Conservation (phyloP, 2,888 invertebrate species). For the Lampropteryx suffumata region DNA sequence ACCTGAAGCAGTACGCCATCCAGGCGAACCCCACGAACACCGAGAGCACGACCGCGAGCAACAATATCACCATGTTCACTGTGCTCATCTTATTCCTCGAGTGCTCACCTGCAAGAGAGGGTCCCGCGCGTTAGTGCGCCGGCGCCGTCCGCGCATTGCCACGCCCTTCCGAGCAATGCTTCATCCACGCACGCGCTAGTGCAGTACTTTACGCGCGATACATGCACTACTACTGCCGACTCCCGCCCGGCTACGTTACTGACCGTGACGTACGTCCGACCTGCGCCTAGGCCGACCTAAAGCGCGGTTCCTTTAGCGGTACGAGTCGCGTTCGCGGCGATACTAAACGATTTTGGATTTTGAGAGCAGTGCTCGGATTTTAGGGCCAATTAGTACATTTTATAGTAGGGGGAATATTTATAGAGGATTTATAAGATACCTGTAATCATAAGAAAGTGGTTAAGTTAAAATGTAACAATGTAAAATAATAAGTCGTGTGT, state of each 20-base stretch:
- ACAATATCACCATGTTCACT: constrained; percentile 94
- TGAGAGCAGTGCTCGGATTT: constrained; percentile 74
- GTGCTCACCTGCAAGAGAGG: constrained; percentile 87
- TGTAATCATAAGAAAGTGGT: constrained; percentile 64
- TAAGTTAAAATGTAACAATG: constrained; percentile 9
- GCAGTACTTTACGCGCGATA: too few relatives aligned
- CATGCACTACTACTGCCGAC: too few relatives aligned
- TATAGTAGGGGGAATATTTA: constrained; percentile 62
- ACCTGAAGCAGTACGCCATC: constrained; percentile 98
- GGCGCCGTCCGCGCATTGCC: constrained; percentile 67
- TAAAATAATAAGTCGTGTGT: background rate
- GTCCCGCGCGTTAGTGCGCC: constrained; percentile 79
- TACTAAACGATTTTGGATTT: constrained; percentile 39
- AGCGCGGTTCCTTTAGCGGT: background rate
- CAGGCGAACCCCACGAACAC: constrained; percentile 98
- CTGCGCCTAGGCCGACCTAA: constrained; percentile 7
- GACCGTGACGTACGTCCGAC: constrained; percentile 10
- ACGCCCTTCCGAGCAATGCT: constrained; percentile 70
- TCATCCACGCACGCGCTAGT: constrained; percentile 13
- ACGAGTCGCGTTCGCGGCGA: constrained; percentile 12
- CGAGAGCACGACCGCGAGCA: constrained; percentile 95
- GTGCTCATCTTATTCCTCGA: constrained; percentile 93
- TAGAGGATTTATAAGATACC: constrained; percentile 59
- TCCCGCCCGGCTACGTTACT: constrained; percentile 13
- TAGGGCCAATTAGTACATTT: constrained; percentile 56